These are phyloP conservation scores for Eupsilia transversa DNA, from an alignment of 2,888 invertebrate species.

Conservation along the genomic window DNA sequence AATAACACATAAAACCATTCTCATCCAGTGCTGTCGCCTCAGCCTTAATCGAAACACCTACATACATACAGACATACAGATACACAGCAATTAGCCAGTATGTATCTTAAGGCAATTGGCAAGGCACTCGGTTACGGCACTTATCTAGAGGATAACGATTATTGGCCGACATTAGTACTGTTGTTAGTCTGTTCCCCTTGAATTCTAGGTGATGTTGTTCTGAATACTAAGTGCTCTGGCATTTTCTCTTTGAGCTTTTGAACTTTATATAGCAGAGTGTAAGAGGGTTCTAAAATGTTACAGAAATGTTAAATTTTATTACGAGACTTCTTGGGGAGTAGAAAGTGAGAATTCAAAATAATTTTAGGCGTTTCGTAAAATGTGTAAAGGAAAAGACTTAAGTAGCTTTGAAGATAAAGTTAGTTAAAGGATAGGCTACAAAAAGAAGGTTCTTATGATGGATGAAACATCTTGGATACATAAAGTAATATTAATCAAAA, in stretches of 20 bases:
- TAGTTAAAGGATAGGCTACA: not conserved
- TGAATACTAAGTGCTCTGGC: conserved; percentile 77
- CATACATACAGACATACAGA: conserved; percentile 37
- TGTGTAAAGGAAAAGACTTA: not conserved
- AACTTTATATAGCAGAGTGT: conserved; percentile 57
- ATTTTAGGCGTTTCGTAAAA: conserved; percentile 19
- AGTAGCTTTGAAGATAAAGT: not conserved
- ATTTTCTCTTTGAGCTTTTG: conserved; percentile 65
- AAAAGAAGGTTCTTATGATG: not conserved
- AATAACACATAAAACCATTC: conserved; percentile 24
- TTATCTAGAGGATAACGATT: conserved; percentile 86
- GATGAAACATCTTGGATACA: too few relatives aligned
- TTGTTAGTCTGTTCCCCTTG: conserved; percentile 75
- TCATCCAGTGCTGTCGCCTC: conserved; percentile 16
- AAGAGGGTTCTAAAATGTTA: conserved; percentile 59
- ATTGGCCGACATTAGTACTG: conserved; percentile 84
- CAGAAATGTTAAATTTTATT: conserved; percentile 62
- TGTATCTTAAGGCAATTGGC: conserved; percentile 83
- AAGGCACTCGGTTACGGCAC: conserved; percentile 79
- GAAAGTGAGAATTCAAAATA: conserved; percentile 43
- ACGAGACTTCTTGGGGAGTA: conserved; percentile 24
- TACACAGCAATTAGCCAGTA: conserved; percentile 76
- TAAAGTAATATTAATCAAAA: too few relatives aligned
- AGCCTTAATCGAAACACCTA: conserved; percentile 44
- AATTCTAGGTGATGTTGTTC: conserved; percentile 72